Evolutionary conservation across 2,113 vertebrate genomes (phyloP).

Genomic region (Megaptera novaeangliae): DNA sequence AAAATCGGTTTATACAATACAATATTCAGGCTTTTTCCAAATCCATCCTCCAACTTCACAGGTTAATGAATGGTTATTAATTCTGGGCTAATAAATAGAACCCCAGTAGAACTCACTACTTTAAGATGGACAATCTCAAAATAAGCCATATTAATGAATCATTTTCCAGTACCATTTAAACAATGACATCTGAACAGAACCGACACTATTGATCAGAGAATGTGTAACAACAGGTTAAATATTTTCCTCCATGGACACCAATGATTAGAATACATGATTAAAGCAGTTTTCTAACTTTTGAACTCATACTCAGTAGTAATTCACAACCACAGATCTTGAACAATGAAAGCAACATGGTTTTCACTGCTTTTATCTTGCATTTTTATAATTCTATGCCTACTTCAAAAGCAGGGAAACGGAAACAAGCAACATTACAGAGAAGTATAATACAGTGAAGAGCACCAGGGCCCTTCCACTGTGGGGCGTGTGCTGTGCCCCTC

Average conservation of each 20-base stretch:
- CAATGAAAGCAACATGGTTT: background rate
- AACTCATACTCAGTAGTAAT: background rate
- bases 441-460: background rate
- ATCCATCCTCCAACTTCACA: background rate
- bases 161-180: background rate
- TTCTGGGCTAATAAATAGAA: background rate
- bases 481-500: background rate
- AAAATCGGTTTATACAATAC: constrained; percentile 5
- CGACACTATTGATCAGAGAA: background rate
- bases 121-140: background rate
- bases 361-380: background rate
- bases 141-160: background rate
- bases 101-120: background rate
- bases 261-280: background rate
- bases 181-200: background rate
- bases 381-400: background rate
- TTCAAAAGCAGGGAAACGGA: constrained; percentile 1
- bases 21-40: background rate
- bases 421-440: background rate
- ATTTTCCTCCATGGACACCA: background rate
- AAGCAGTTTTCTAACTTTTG: background rate
- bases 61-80: background rate
- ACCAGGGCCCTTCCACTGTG: background rate
- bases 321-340: background rate
- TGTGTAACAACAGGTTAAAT: background rate